Evolutionary conservation across 2,113 vertebrate species (phyloP).

Genomic region (Prolemur simus): DNA sequence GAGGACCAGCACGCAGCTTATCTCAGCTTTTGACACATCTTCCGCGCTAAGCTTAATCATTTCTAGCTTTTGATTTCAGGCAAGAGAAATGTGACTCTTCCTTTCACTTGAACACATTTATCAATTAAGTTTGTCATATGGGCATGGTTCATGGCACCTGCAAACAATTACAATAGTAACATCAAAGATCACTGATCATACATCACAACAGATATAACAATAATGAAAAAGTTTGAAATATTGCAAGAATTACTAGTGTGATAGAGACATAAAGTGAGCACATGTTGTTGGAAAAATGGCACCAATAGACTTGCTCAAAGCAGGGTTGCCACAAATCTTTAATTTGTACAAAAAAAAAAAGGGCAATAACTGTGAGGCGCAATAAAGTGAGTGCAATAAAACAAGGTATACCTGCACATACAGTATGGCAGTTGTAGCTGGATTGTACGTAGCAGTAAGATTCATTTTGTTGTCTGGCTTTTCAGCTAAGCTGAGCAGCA

Average conservation of each 20-base stretch:
- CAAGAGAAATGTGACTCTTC: neutral
- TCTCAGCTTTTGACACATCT: neutral
- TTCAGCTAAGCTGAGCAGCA: neutral
- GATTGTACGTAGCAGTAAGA: neutral
- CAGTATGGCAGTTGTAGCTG: neutral
- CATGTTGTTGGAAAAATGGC: neutral
- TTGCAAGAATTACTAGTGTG: neutral
- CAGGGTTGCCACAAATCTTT: neutral
- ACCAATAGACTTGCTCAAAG: neutral
- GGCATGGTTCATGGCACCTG: neutral
- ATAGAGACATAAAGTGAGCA: neutral
- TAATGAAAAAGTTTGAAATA: neutral
- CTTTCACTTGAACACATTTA: neutral
- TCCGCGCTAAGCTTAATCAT: neutral
- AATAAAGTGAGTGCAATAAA: neutral
- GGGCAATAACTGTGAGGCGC: neutral
- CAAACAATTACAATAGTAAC: neutral
- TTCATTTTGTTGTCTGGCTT: neutral
- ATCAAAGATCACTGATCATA: neutral
- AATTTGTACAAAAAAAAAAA: neutral
- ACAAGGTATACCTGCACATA: neutral
- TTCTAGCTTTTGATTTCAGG: neutral
- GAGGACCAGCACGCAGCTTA: neutral
- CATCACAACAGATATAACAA: neutral
- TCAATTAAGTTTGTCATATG: neutral